Percentiles rank a stretch among this genome's conserved stretches.
phyloP scores from a whole-genome alignment of 2,797 vertebrate genomes.

The Spea hammondii region DNA sequence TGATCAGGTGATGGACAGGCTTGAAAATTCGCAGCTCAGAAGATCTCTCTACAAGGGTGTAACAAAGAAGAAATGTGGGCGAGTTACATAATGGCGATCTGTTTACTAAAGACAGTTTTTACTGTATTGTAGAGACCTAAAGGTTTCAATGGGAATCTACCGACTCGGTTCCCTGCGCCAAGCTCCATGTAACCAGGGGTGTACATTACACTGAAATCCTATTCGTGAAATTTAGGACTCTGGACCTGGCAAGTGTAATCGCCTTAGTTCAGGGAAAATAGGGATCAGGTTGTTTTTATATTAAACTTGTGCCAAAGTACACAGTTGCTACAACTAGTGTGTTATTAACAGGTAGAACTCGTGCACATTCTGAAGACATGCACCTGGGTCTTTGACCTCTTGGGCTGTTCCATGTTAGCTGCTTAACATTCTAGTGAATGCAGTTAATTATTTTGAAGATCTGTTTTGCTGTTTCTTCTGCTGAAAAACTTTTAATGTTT shows the following conservation, averaged over 20 bases:
- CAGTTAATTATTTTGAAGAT: too few species aligned
- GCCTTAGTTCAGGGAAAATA: conserved; percentile 18
- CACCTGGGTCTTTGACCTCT: background rate
- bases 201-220: conserved; percentile 38
- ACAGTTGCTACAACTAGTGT: background rate
- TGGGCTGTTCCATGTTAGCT: background rate
- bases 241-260: conserved; percentile 30
- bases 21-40: too few species aligned
- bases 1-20: conserved; percentile 1
- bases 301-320: conserved; percentile 32
- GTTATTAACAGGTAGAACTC: background rate
- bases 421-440: too few species aligned
- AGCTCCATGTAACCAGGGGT: background rate
- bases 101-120: too few species aligned
- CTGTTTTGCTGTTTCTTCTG: too few species aligned
- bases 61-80: background rate
- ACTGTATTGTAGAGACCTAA: too few species aligned
- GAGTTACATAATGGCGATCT: too few species aligned
- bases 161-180: background rate
- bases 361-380: background rate
- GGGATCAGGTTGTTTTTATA: conserved; percentile 16
- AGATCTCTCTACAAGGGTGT: background rate
- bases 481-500: too few species aligned
- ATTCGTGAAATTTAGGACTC: conserved; percentile 15
- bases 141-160: too few species aligned